Evolutionary conservation across 2,888 invertebrate species (phyloP), one percentile per base, ranked within the genome.

Genomic region (Platerodrilus igneus): DNA sequence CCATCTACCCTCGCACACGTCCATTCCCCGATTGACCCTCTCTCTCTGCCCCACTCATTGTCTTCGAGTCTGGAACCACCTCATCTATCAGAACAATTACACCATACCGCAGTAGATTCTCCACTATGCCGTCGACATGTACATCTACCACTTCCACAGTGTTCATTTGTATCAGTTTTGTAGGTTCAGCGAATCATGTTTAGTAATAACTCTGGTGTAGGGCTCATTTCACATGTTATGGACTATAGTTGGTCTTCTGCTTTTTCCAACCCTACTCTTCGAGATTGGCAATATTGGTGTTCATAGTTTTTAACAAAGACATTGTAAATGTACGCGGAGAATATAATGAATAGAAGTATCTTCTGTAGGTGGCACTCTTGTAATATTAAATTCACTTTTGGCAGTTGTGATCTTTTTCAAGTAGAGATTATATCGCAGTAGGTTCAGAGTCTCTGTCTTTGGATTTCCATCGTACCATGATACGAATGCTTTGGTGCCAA

Each of bases 301-400:
- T 31, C 31, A 20, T 14, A 31, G 20, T 31, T 31, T 31, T 31
- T 21, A 20, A 20, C 14, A 30, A 30, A 30, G 27, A 15, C 27
- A n/a, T n/a, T n/a, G n/a, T n/a, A n/a, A n/a, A n/a, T n/a, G n/a
- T n/a, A n/a, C n/a, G n/a, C n/a, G n/a, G n/a, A n/a, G n/a, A n/a
- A n/a, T n/a, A n/a, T n/a, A n/a, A n/a, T n/a, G n/a, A n/a, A n/a
- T n/a, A n/a, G n/a, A n/a, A n/a, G 11, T 8, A 25, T 25, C 10
- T 25, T 14, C 27, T 7, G 11, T 13, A 29, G 9, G 29, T 29
- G 18, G 29, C 29, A 29, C 16, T 29, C 5, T 29, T 29, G 29
- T 13, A 29, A 29, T 29, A 18, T 29, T 29, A 29, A 29, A 29
- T 29, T 19, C n/a, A 29, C 10, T 29, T 18, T 29, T 29, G 18